Conservation (phyloP, 2,888 invertebrate species). For the Cyclophora punctaria region DNA sequence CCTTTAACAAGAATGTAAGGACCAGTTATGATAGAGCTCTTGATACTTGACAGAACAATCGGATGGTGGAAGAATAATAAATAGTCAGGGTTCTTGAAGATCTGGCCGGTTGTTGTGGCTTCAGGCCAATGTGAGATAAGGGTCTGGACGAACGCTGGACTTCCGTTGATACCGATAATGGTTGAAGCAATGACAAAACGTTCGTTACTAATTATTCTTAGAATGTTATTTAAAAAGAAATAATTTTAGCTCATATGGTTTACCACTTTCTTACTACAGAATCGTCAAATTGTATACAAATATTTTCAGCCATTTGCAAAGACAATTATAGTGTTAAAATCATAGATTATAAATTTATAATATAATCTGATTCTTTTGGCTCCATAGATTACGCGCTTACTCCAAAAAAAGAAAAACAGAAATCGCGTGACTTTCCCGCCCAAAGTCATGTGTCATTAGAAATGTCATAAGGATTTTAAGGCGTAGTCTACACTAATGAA, state of each 20-base stretch:
- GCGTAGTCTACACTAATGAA: conserved; percentile 60
- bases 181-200: conserved; percentile 37
- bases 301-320: too few species aligned
- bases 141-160: conserved; percentile 37
- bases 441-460: conserved; percentile 60
- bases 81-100: conserved; percentile 35
- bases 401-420: conserved; percentile 28
- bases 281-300: too few species aligned
- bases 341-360: too few species aligned
- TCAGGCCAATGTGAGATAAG: conserved; percentile 46
- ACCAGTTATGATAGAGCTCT: conserved; percentile 33
- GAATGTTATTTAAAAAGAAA: conserved; percentile 12
- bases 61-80: conserved; percentile 27
- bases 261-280: conserved; percentile 1
- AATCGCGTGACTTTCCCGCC: conserved; percentile 66
- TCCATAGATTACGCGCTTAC: too few species aligned
- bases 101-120: conserved; percentile 35
- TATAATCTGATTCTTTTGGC: too few species aligned
- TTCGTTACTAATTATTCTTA: conserved; percentile 10
- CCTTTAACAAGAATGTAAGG: conserved; percentile 2
- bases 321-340: too few species aligned
- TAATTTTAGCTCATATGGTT: neutral
- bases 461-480: conserved; percentile 60
- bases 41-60: conserved; percentile 37
- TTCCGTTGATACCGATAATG: conserved; percentile 45